phyloP scores from a whole-genome alignment of 2,113 vertebrate genomes.

The Bubo blakistoni region DNA sequence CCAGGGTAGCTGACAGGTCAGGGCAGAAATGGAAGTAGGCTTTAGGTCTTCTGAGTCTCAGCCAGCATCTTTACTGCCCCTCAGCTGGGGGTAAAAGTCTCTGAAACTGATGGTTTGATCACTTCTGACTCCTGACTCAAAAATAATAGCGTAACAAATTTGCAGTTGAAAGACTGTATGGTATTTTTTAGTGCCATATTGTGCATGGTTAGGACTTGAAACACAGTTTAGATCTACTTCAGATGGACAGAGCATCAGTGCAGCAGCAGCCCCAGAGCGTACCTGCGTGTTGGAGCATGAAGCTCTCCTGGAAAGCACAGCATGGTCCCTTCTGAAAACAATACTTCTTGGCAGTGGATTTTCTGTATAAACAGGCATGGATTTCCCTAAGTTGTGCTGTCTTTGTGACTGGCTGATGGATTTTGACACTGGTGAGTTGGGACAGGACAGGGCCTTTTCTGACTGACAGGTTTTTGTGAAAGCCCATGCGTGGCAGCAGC shows the following conservation, averaged over 20 bases:
- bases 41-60: background rate
- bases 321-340: background rate
- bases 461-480: background rate
- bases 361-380: background rate
- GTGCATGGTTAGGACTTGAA: background rate
- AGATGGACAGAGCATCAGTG: background rate
- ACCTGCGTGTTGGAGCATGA: fast-evolving
- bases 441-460: background rate
- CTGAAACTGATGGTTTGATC: background rate
- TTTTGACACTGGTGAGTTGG: background rate
- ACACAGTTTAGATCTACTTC: background rate
- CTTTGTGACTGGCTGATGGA: background rate
- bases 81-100: background rate
- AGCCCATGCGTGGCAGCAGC: fast-evolving
- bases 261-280: background rate
- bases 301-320: background rate
- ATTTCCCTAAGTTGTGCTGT: background rate
- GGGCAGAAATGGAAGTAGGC: background rate
- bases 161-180: background rate
- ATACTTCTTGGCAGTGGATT: background rate
- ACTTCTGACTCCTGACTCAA: background rate
- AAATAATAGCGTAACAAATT: background rate
- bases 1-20: background rate
- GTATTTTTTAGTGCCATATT: background rate
- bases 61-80: background rate